These are phyloP conservation scores for Mobula birostris DNA, from an alignment of 2,113 vertebrate genomes.

Conservation along the genomic window DNA sequence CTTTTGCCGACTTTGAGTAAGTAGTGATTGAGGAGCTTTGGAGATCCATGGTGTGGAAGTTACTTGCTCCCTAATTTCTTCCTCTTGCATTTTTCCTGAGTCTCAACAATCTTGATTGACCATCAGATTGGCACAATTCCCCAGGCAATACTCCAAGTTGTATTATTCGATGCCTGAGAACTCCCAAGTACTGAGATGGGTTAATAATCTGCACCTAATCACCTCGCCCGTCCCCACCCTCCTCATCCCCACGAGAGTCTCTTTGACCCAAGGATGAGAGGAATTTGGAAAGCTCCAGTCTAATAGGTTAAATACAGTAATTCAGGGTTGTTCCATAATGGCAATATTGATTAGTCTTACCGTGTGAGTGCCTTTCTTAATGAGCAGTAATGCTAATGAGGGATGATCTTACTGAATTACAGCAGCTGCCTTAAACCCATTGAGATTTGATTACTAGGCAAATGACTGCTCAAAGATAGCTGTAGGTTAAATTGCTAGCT, in stretches of 20 bases:
- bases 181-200: background rate
- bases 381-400: conserved; percentile 50
- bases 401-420: conserved; percentile 42
- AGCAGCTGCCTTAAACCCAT: background rate
- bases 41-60: background rate
- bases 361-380: conserved; percentile 43
- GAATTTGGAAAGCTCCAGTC: conserved; percentile 31
- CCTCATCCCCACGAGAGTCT: background rate
- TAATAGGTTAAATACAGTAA: conserved; percentile 47
- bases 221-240: background rate
- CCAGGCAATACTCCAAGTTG: background rate
- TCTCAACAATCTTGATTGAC: background rate
- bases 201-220: background rate
- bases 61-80: background rate
- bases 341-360: conserved; percentile 51
- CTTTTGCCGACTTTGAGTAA: no score
- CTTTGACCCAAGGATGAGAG: conserved; percentile 21
- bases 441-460: conserved; percentile 21
- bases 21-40: background rate
- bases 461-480: conserved; percentile 36
- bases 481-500: conserved; percentile 37
- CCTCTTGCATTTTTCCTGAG: background rate
- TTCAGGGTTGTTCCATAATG: conserved; percentile 47
- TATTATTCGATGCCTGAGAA: background rate
- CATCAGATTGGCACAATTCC: background rate